These are phyloP conservation scores for Bombus difficillimus DNA, from an alignment of 1,140 invertebrate genomes.

Conservation along the genomic window DNA sequence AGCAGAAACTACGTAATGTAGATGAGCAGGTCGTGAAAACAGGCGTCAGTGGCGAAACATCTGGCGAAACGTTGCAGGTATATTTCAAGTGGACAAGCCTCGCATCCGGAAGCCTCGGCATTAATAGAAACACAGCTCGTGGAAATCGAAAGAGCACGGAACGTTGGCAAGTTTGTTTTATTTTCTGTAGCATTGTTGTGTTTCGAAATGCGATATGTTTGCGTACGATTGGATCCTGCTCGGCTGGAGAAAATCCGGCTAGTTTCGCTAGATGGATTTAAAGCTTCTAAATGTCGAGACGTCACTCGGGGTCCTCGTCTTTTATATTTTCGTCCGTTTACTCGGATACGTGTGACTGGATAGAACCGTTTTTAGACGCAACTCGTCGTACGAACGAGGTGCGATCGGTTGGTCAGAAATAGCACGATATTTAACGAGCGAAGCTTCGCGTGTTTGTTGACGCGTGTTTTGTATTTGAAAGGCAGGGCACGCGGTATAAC, in stretches of 20 bases:
- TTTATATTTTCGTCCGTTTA: too few species aligned
- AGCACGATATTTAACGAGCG: constrained; percentile 28
- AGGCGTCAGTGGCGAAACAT: neutral
- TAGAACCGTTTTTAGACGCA: neutral
- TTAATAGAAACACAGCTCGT: neutral
- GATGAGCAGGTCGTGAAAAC: neutral
- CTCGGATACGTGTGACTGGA: neutral
- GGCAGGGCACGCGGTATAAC: neutral
- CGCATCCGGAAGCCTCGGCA: neutral
- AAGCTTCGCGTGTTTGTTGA: constrained; percentile 15
- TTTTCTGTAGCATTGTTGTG: constrained; percentile 13
- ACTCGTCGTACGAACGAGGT: neutral
- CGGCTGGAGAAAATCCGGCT: too few species aligned
- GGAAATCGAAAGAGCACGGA: neutral
- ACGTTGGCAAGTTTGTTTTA: constrained; percentile 1
- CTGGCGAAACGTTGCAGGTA: neutral
- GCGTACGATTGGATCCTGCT: neutral
- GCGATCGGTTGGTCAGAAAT: neutral
- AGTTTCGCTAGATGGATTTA: neutral
- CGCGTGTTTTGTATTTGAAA: constrained; percentile 9
- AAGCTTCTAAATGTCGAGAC: neutral
- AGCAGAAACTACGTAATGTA: neutral
- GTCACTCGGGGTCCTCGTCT: neutral
- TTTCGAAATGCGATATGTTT: constrained; percentile 8
- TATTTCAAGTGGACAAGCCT: constrained; percentile 26